Conservation (phyloP, 2,888 invertebrate genomes). For the Pandemis heparana region DNA sequence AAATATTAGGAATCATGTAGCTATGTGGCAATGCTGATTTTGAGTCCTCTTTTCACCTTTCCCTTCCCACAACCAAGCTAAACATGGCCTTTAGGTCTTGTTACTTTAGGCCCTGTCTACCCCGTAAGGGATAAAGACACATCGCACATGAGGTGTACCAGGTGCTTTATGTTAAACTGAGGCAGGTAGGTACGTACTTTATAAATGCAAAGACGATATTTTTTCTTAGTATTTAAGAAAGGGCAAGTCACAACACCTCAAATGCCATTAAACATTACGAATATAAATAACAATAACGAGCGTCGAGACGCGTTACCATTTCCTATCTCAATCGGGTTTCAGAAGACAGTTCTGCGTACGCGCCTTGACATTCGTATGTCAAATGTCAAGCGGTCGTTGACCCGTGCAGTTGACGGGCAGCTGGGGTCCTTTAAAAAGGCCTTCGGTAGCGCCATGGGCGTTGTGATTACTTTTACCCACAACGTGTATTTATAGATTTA, state of each 20-base stretch:
- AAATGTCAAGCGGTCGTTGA: slow-evolving; percentile 80
- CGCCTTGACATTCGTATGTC: slow-evolving; percentile 84
- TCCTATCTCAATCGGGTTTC: slow-evolving; percentile 22
- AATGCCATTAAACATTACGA: not conserved
- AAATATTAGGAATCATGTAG: too few species aligned
- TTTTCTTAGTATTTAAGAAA: not conserved
- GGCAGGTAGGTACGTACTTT: too few species aligned
- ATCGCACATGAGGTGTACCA: too few species aligned
- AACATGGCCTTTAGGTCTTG: too few species aligned
- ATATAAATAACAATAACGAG: slow-evolving; percentile 29
- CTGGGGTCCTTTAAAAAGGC: slow-evolving; percentile 51
- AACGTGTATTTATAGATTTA: slow-evolving; percentile 26
- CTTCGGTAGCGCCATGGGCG: slow-evolving; percentile 38
- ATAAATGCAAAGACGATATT: not conserved
- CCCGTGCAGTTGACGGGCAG: slow-evolving; percentile 58
- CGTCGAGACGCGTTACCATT: slow-evolving; percentile 35
- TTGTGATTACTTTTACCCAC: slow-evolving; percentile 25
- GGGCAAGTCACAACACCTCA: slow-evolving; percentile 22
- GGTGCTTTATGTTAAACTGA: not conserved
- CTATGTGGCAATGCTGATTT: too few species aligned
- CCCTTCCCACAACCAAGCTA: too few species aligned
- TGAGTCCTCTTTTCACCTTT: too few species aligned
- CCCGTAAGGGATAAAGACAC: too few species aligned
- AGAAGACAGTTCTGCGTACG: slow-evolving; percentile 42
- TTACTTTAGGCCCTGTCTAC: too few species aligned